A percentile compares a stretch with the other conserved stretches of the same genome.
Evolutionary conservation across 2,797 vertebrate species (phyloP).

Genomic region (Pipistrellus pipistrellus): DNA sequence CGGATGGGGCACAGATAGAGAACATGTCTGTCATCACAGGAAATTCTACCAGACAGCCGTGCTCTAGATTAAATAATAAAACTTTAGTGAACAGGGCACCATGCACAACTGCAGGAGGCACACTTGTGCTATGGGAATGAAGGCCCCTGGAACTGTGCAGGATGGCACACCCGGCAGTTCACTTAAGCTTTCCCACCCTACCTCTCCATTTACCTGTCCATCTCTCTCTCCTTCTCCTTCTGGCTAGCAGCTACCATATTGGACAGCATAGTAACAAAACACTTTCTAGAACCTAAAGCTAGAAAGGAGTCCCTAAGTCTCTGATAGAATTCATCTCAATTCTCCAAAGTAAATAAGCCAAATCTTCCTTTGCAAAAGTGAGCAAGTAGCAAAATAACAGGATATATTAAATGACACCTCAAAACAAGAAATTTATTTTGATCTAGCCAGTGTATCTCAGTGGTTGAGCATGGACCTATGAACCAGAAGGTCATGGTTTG

Average conservation of each 20-base stretch:
- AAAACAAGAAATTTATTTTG: not conserved
- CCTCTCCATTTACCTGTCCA: not conserved
- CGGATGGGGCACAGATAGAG: not conserved
- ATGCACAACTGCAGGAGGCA: not conserved
- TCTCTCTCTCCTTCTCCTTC: not conserved
- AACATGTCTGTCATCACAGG: not conserved
- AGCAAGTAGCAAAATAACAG: not conserved
- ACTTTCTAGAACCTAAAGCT: not conserved
- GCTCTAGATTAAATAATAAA: not conserved
- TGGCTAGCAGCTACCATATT: not conserved
- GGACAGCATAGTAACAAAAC: not conserved
- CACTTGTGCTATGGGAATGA: not conserved
- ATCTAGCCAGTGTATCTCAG: too few species aligned
- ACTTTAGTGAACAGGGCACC: not conserved
- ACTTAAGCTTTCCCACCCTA: not conserved
- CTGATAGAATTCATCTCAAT: not conserved
- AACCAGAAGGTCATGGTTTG: too few species aligned
- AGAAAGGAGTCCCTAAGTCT: not conserved
- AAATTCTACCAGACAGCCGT: not conserved
- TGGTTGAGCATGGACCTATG: too few species aligned
- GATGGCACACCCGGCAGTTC: not conserved
- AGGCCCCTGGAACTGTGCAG: not conserved
- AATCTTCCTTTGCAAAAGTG: not conserved
- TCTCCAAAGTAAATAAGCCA: not conserved
- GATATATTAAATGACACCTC: conserved; percentile 15